Evolutionary conservation across 2,113 vertebrate genomes (phyloP).

Genomic region (Eubucco bourcierii): DNA sequence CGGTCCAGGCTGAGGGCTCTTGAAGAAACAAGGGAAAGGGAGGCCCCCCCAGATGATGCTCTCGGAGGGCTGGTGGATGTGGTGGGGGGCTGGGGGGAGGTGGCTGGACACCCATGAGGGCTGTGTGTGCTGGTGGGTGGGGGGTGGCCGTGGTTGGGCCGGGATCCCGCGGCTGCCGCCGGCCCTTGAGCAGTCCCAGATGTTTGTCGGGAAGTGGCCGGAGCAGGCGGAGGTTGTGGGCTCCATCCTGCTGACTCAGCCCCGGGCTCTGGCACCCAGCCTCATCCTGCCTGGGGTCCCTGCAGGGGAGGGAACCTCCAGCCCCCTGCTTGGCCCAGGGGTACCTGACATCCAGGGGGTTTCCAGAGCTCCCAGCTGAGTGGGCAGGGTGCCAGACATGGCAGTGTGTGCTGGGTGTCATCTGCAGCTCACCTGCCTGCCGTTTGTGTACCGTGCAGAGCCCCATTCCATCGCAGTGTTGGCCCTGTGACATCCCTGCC

Average conservation of each 20-base stretch:
- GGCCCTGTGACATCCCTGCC: not conserved
- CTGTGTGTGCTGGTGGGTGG: fast-evolving
- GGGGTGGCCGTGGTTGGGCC: not conserved
- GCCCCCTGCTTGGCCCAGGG: fast-evolving
- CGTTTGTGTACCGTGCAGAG: not conserved
- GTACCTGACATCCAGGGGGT: not conserved
- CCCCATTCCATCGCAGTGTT: fast-evolving
- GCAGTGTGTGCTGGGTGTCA: not conserved
- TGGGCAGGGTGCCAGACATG: fast-evolving
- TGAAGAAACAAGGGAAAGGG: fast-evolving
- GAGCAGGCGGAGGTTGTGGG: not conserved
- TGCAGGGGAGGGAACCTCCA: not conserved
- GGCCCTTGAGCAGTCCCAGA: conserved; percentile 7
- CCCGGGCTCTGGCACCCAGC: not conserved
- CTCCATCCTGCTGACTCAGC: conserved; percentile 1
- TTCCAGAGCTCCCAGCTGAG: fast-evolving
- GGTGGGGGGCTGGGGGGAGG: not conserved
- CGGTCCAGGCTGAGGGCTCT: not conserved
- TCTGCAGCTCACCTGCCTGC: not conserved
- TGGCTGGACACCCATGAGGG: fast-evolving
- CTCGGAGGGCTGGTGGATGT: fast-evolving
- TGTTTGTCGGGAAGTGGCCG: not conserved
- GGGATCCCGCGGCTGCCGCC: fast-evolving
- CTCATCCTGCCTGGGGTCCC: not conserved
- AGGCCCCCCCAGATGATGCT: not conserved